Conservation (phyloP, 37 sponge, comb jelly and placozoan species). For the Axinella damicornis region DNA sequence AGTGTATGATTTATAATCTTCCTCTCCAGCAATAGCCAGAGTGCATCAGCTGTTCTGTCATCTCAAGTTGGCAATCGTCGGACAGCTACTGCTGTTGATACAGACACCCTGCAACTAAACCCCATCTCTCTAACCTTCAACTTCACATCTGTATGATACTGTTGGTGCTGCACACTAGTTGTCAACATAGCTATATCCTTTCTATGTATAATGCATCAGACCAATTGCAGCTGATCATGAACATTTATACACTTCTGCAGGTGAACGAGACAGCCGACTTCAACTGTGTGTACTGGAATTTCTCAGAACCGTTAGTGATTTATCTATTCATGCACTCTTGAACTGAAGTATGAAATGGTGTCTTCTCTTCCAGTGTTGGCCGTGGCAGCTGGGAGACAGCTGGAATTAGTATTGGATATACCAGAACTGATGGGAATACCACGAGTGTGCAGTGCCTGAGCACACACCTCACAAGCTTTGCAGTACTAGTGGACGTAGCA, state of each 20-base stretch:
- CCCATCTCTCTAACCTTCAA: neutral
- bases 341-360: too few species aligned
- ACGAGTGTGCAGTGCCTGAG: constrained; percentile 8
- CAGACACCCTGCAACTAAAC: neutral
- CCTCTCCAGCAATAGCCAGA: neutral
- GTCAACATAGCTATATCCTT: too few species aligned
- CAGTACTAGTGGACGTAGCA: constrained; percentile 58
- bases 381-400: neutral
- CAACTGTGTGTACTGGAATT: neutral
- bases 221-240: neutral
- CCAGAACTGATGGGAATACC: neutral
- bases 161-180: neutral
- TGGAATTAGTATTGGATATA: neutral
- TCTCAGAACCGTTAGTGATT: neutral
- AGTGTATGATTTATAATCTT: neutral
- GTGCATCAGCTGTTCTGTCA: constrained; percentile 57
- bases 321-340: too few species aligned
- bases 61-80: constrained; percentile 30
- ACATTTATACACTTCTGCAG: too few species aligned
- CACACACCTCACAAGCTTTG: constrained; percentile 53
- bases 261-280: neutral
- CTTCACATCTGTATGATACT: neutral
- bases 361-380: neutral
- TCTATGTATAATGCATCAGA: too few species aligned
- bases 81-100: neutral